Percentiles rank a stretch among this genome's conserved stretches.
These are phyloP conservation scores for Catocala fraxini DNA, from an alignment of 2,888 invertebrate species.

Conservation along the genomic window DNA sequence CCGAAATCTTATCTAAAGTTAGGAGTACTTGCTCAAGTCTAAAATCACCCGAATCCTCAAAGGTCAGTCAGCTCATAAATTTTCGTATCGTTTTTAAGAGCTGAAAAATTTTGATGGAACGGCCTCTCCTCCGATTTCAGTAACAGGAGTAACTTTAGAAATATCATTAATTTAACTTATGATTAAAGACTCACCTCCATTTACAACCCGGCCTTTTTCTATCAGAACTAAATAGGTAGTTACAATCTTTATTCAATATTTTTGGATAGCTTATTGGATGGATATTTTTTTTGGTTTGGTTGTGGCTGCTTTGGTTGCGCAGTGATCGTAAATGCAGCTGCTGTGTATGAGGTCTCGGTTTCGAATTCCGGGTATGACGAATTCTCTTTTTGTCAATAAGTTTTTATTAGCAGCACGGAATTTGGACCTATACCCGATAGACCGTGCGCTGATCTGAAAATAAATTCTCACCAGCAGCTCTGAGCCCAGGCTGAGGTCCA, in stretches of 20 bases:
- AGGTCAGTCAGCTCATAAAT: slow-evolving; percentile 11
- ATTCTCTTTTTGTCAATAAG: too few relatives aligned
- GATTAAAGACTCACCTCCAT: slow-evolving; percentile 20
- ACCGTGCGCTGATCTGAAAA: too few relatives aligned
- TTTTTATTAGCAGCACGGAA: too few relatives aligned
- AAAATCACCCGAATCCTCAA: not conserved
- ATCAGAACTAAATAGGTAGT: slow-evolving; percentile 13
- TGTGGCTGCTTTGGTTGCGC: too few relatives aligned
- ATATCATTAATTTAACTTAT: slow-evolving; percentile 33
- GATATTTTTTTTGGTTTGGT: too few relatives aligned
- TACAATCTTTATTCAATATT: slow-evolving; percentile 23
- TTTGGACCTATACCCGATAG: too few relatives aligned
- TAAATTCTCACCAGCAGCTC: too few relatives aligned
- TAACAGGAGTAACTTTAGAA: slow-evolving; percentile 26
- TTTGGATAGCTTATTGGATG: not conserved
- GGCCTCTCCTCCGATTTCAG: slow-evolving; percentile 15
- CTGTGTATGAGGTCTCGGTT: too few relatives aligned
- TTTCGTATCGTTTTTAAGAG: slow-evolving; percentile 13
- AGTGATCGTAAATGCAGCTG: too few relatives aligned
- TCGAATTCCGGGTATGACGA: too few relatives aligned
- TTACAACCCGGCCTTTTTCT: not conserved
- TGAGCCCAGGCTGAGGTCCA: too few relatives aligned
- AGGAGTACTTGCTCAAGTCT: not conserved
- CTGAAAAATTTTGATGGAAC: slow-evolving; percentile 32
- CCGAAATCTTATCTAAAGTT: not conserved